A percentile compares a stretch with the other conserved stretches of the same genome.
Conservation (phyloP, 2,797 vertebrate genomes). For the Cetoscarus ocellatus region DNA sequence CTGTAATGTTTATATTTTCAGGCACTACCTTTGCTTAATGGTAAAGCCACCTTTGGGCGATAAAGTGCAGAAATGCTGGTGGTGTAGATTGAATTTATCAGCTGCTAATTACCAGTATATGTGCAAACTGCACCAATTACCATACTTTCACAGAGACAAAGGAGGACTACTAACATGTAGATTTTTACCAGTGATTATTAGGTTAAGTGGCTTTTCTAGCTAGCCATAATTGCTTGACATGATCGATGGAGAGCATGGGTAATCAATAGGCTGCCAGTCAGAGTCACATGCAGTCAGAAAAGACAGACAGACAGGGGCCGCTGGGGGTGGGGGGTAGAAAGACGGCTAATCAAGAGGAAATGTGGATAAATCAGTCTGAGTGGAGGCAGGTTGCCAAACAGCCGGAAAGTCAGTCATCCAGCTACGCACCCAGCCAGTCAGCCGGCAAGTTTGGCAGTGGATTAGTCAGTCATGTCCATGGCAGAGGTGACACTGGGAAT, state of each 20-base stretch:
- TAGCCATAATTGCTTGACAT: conserved; percentile 73
- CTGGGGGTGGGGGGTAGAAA: neutral
- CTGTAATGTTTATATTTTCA: too few relatives aligned
- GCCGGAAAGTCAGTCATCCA: conserved; percentile 57
- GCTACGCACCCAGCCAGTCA: conserved; percentile 48
- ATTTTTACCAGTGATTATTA: conserved; percentile 65
- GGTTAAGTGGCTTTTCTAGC: conserved; percentile 68
- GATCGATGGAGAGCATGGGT: conserved; percentile 69
- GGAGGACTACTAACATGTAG: conserved; percentile 50
- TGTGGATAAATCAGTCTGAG: conserved; percentile 59
- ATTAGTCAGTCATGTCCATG: conserved; percentile 62
- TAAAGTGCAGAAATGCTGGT: conserved; percentile 19
- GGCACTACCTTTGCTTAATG: too few relatives aligned
- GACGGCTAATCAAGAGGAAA: conserved; percentile 63
- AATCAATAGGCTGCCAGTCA: conserved; percentile 76
- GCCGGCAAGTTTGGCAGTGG: conserved; percentile 64
- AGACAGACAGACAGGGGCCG: conserved; percentile 24
- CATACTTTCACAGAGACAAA: conserved; percentile 14
- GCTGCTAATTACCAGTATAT: conserved; percentile 51
- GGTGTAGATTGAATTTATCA: conserved; percentile 43
- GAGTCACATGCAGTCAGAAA: conserved; percentile 18
- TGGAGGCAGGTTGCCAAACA: conserved; percentile 64
- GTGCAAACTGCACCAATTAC: conserved; percentile 45
- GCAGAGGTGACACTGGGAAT: conserved; percentile 65
- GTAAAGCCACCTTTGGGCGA: too few relatives aligned